Evolutionary conservation across 2,888 invertebrate species (phyloP).

Genomic region (Subacronicta megacephala): DNA sequence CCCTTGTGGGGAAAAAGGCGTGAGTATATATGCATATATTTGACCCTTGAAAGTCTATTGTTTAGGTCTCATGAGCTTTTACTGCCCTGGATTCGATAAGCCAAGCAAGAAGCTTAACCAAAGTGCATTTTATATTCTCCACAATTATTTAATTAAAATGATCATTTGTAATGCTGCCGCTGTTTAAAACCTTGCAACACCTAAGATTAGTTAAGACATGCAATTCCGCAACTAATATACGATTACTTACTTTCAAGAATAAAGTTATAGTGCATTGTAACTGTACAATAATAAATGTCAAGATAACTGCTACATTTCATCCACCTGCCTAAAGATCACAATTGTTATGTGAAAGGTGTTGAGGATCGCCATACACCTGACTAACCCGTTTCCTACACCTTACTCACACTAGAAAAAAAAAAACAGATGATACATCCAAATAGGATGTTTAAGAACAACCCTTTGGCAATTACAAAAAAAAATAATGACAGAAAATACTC

Average conservation of each 20-base stretch:
- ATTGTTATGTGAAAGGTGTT: conserved; percentile 42
- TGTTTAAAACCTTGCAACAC: too few species aligned
- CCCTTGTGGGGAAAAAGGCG: too few species aligned
- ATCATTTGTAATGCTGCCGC: too few species aligned
- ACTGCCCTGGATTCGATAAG: too few species aligned
- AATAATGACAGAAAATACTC: conserved; percentile 7
- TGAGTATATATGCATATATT: too few species aligned
- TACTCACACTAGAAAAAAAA: conserved; percentile 28
- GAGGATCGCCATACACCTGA: conserved; percentile 28
- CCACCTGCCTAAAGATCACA: conserved; percentile 43
- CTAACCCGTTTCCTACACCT: conserved; percentile 43
- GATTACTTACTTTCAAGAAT: not conserved
- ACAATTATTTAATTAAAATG: too few species aligned
- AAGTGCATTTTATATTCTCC: too few species aligned
- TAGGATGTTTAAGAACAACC: conserved; percentile 17
- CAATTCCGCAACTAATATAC: not conserved
- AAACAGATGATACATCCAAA: conserved; percentile 30
- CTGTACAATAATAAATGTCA: conserved; percentile 8
- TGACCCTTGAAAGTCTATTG: too few species aligned
- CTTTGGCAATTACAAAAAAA: conserved; percentile 15
- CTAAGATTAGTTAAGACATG: not conserved
- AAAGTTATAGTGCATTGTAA: not conserved
- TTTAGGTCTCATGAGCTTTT: too few species aligned
- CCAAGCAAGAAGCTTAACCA: too few species aligned
- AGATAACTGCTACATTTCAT: conserved; percentile 7